Base-by-base conservation (phyloP, 1,140 invertebrate genomes). In the Drosophila miranda region DNA sequence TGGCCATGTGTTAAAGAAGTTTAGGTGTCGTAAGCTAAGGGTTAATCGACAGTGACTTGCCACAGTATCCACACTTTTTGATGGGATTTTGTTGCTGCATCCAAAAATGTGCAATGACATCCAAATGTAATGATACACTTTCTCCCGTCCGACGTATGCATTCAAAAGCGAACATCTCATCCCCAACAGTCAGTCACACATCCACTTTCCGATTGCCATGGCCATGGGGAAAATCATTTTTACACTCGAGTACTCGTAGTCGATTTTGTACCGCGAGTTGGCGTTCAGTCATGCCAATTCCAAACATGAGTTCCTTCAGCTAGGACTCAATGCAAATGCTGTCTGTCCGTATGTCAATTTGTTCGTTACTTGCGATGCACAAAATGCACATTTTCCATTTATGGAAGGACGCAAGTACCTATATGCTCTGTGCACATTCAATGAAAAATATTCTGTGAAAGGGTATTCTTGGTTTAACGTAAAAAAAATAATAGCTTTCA, bases 221-320 rank as follows among this genome's bases (percentile, higher is more conserved):
- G 44, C 55, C 55, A 28, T 46, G 28, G 55, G 11, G n/a, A 57
- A 57, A 57, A 19, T 26, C n/a, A 51, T 51, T 50, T 50, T 14
- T 0, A 57, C 23, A 26, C 23, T 26, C 23, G 23, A 34, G 34
- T 28, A 30, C 30, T 30, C 2, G 8, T 30, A 30, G 30, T 30
- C 0, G 30, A 8, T 30, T 30, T 30, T 30, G 8, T 30, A 9
- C 30, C 7, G 8, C 30, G 21, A 54, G 43, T 54, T 54, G 52
- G 34, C 41, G 23, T 54, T 43, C 34, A 44, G 44, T 44, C 52
- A 44, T 44, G 52, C 16, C 16, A 16, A 16, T 30, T 8, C 8
- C 30, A 8, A 30, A 30, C 30, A 3, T 9, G 30, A 9, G 23
- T 26, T 5, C 5, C 23, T 26, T 5, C 5, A 26, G 23, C 23